phyloP scores from a whole-genome alignment of 1,140 invertebrate genomes.

The Anoplolepis gracilipes region DNA sequence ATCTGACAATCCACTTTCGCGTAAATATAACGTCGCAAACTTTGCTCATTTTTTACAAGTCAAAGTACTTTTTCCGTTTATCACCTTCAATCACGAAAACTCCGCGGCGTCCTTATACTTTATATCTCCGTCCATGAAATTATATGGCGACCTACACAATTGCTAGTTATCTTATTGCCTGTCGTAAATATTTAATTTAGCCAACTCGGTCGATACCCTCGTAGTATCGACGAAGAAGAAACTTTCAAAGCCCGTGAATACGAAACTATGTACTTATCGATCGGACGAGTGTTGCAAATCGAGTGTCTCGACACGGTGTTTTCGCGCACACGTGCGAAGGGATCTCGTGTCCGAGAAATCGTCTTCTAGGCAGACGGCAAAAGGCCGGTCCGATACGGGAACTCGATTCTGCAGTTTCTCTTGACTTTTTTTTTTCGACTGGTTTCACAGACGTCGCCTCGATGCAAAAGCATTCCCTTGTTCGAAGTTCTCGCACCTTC shows the following conservation, averaged over 20 bases:
- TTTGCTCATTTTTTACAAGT: constrained; percentile 1
- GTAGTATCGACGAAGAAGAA: neutral
- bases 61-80: neutral
- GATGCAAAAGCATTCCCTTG: constrained; percentile 80
- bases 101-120: neutral
- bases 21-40: constrained; percentile 20
- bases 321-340: neutral
- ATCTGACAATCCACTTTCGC: neutral
- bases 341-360: neutral
- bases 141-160: neutral
- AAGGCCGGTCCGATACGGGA: constrained; percentile 17
- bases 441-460: constrained; percentile 65
- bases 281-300: constrained; percentile 30
- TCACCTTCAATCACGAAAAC: constrained; percentile 44
- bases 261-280: constrained; percentile 5
- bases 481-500: constrained; percentile 71
- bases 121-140: constrained; percentile 10
- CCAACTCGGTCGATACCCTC: neutral
- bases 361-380: constrained; percentile 23
- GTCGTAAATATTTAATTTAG: constrained; percentile 39
- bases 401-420: constrained; percentile 66
- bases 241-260: constrained; percentile 46
- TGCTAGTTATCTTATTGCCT: constrained; percentile 22
- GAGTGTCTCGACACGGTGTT: neutral
- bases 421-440: constrained; percentile 63